These are phyloP conservation scores for Phortica variegata DNA, from an alignment of 1,140 invertebrate species.

Conservation along the genomic window DNA sequence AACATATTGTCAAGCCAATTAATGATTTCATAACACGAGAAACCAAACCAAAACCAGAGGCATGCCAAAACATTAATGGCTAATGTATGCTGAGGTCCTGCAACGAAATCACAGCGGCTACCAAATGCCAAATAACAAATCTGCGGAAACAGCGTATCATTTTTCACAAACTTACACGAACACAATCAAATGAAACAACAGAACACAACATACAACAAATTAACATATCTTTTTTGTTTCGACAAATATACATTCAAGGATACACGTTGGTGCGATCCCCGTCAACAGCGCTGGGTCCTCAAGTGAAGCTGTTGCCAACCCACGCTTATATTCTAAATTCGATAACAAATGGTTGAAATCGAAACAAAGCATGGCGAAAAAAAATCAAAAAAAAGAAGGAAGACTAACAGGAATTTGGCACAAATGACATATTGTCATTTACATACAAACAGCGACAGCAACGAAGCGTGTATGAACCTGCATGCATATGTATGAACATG, in stretches of 20 bases:
- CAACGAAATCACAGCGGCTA: no score
- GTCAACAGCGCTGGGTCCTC: no score
- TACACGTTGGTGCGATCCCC: constrained; percentile 31
- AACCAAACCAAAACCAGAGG: no score
- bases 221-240: no score
- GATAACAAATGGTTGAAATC: constrained; percentile 51
- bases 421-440: constrained; percentile 51
- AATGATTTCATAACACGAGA: no score
- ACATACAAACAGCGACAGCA: constrained; percentile 13
- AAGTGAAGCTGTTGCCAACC: no score
- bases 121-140: no score
- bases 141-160: background rate
- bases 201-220: background rate
- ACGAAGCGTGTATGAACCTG: no score
- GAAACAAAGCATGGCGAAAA: constrained; percentile 34
- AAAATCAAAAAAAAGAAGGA: constrained; percentile 1
- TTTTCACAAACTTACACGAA: background rate
- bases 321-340: no score
- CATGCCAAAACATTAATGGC: no score
- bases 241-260: constrained; percentile 26
- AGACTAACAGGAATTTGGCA: constrained; percentile 30
- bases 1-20: no score
- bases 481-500: background rate
- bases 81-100: no score
- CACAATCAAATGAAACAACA: background rate